Conservation (phyloP, 1,140 invertebrate genomes). For the Drosophila saltans region DNA sequence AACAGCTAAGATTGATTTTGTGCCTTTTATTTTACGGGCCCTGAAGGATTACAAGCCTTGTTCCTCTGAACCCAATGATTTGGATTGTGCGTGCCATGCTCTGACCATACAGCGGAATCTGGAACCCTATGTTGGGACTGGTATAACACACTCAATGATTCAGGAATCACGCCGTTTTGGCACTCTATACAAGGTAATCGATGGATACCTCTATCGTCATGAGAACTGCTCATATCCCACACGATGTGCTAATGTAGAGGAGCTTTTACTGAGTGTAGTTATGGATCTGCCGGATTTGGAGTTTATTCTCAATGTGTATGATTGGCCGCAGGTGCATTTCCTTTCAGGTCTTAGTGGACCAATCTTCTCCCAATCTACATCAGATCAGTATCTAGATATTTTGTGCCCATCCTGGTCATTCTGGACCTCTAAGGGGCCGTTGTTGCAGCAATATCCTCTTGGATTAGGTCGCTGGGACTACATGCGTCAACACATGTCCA, state of each 20-base stretch:
- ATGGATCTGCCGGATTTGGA: conserved; percentile 92
- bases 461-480: conserved; percentile 96
- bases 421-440: conserved; percentile 96
- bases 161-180: conserved; percentile 85
- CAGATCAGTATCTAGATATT: conserved; percentile 93
- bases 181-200: conserved; percentile 89
- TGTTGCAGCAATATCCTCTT: conserved; percentile 90
- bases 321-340: conserved; percentile 92
- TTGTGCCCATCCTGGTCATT: conserved; percentile 98
- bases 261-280: conserved; percentile 90
- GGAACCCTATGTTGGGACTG: conserved; percentile 85
- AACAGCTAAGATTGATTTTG: conserved; percentile 37
- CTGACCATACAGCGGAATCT: conserved; percentile 88
- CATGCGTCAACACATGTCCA: conserved; percentile 87
- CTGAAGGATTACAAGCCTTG: conserved; percentile 27
- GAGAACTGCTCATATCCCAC: conserved; percentile 95
- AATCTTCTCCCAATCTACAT: conserved; percentile 98
- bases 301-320: conserved; percentile 93
- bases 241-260: conserved; percentile 95
- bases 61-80: conserved; percentile 22
- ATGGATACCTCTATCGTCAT: conserved; percentile 91
- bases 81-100: conserved; percentile 87
- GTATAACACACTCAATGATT: conserved; percentile 88
- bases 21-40: conserved; percentile 66
- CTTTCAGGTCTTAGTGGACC: conserved; percentile 84